phyloP scores from a whole-genome alignment of 64 coral and sea anemone species.

The Astreopora myriophthalma region DNA sequence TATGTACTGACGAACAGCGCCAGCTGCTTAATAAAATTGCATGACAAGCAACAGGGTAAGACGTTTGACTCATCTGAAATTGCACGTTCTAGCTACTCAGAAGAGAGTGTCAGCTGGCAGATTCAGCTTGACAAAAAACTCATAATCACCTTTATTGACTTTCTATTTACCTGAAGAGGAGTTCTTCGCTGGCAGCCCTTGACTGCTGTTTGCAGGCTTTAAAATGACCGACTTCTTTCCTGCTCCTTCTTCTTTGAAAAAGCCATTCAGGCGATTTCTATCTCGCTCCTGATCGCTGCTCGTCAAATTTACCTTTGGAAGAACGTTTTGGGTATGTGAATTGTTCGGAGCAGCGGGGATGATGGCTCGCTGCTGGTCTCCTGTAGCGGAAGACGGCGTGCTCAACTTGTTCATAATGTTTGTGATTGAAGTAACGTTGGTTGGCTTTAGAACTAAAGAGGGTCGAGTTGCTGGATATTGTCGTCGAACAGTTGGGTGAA shows the following conservation, averaged over 20 bases:
- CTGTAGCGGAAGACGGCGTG: neutral
- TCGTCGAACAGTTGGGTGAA: neutral
- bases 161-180: neutral
- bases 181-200: neutral
- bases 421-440: neutral
- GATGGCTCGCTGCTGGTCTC: neutral
- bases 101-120: no score
- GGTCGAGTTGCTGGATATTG: neutral
- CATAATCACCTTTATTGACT: neutral
- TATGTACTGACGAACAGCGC: no score
- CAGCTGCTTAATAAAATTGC: no score
- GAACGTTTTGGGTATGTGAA: neutral
- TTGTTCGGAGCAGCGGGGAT: neutral
- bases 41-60: no score
- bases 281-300: neutral
- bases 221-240: slow-evolving; percentile 25
- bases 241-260: slow-evolving; percentile 18
- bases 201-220: neutral
- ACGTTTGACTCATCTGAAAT: no score
- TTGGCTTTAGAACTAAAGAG: neutral
- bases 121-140: no score
- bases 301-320: neutral
- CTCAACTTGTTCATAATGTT: slow-evolving; percentile 29
- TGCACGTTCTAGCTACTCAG: no score
- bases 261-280: slow-evolving; percentile 29